Evolutionary conservation across 2,113 vertebrate genomes (phyloP), one percentile per base, ranked within the genome.

Genomic region (Echinops telfairi): DNA sequence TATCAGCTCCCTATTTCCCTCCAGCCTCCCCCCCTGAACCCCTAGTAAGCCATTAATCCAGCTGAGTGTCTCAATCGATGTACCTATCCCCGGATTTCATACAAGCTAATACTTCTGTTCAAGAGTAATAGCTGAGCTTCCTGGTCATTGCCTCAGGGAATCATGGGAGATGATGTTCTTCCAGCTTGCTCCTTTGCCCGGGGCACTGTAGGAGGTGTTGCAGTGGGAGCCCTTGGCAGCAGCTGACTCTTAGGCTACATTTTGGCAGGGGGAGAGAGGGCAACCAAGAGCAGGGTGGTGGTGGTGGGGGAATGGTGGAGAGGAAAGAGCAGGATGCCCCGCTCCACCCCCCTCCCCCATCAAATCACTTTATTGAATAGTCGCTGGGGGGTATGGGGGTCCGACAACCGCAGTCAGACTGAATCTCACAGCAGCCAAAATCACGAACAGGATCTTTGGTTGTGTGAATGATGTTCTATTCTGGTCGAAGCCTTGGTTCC

Each of bases 221-320:
- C 40, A 40, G 40, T 7, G 7, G 40, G 40, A 40, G 40, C 40
- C 40, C 40, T 40, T 40, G 40, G 12, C 78, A 53, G 47, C 47
- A 14, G 91, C 53, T 53, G 75, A 87, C 43, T 87, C 8, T 62
- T 12, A 80, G 77, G 53, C n/a, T 71, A 36, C 27, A 90, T 89
- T 70, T 40, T 80, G 71, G 11, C 9, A 0, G 29, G 3, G 4
- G 11, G 17, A 27, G 29, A 58, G 2, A 2, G 0, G 19, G 20
- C 33, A 73, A 73, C 27, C 4, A 29, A 77, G 25, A 29, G 25
- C 20, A 66, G 64, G 25, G 60, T 62, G 23, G 60, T 62, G 23
- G 64, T 40, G 3, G 60, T 2, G 12, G 25, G 31, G 62, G 27
- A 31, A 33, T 7, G 70, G 43, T 0, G 2, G 1, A 73, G 70